Evolutionary conservation across 30 jellyfish, hydroid and myxozoan species (phyloP), one percentile per base, ranked within the genome.

Genomic region (Hydra vulgaris): DNA sequence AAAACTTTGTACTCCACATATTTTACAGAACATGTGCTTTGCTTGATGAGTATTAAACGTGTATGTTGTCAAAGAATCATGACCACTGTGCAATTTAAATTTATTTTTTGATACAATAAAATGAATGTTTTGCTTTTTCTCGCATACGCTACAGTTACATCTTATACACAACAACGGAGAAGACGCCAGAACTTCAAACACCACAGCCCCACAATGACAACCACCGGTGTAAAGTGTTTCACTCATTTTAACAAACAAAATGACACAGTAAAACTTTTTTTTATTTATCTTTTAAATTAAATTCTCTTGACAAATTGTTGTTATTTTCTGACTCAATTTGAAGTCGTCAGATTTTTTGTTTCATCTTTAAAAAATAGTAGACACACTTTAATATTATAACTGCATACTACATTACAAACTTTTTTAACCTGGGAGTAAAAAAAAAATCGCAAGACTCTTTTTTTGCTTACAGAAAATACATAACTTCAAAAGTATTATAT

Each of bases 1-100:
- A 69, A 91, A 91, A 70, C 98, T 91, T 75, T 91, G 98, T 71
- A 91, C 98, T 0, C 98, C 98, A 77, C 98, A 91, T 18, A 87
- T 76, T 61, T 86, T 86, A 80, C 98, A 91, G 66, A 91, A 91
- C 66, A 86, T 74, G 71, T 91, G 98, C 74, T 91, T 83, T 23
- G 98, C 98, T 55, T 74, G 82, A 73, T 83, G 89, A n/a, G 98
- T 91, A 77, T 91, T 91, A 79, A 86, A 91, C 21, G 98, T 91
- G 76, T 91, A 91, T 23, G 96, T 85, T 17, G 95, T 86, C 56
- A 91, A 71, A 26, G 80, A 26, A 15, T 91, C 96, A 25, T 83
- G 78, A 17, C 98, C 98, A 86, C 84, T 78, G 17, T 83, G 23
- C 23, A 91, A 82, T 27, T 70, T 27, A 68, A 91, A 91, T 61